A percentile compares a stretch with the other conserved stretches of the same genome.
Conservation (phyloP, 2,888 invertebrate genomes). For the Nipponacmea schrenckii region DNA sequence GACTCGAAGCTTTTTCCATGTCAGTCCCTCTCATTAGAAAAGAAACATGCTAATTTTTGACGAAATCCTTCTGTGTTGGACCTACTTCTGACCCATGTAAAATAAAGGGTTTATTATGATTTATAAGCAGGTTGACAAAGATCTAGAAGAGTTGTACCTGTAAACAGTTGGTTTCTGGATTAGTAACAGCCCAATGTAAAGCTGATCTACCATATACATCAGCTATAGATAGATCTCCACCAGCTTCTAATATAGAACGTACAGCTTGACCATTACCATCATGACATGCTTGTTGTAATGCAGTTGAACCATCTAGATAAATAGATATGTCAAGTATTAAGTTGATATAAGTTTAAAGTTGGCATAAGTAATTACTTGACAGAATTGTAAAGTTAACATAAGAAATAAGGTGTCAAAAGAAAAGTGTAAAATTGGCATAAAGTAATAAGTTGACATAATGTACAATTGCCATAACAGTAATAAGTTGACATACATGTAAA, state of each 20-base stretch:
- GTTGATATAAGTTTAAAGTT: background rate
- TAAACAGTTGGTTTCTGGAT: constrained; percentile 55
- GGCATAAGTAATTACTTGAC: background rate
- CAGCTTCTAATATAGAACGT: constrained; percentile 56
- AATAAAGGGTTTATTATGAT: no score
- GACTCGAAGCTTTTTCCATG: no score
- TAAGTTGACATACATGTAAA: no score
- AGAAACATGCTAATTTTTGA: no score
- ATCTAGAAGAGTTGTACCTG: constrained; percentile 37
- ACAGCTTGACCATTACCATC: constrained; percentile 60
- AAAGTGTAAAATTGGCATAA: no score
- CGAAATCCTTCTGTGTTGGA: no score
- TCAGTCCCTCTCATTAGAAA: no score
- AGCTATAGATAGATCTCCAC: constrained; percentile 56
- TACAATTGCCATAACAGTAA: no score
- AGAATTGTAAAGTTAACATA: background rate
- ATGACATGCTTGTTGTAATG: constrained; percentile 65
- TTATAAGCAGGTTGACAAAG: no score
- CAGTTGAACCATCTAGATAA: constrained; percentile 64
- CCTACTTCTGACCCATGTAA: no score
- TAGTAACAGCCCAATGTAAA: constrained; percentile 66
- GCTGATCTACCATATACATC: constrained; percentile 63
- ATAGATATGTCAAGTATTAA: background rate
- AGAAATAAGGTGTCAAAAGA: background rate
- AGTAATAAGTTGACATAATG: no score